These are phyloP conservation scores for Girardia tigrina DNA, from an alignment of 2,888 invertebrate species.

Conservation along the genomic window DNA sequence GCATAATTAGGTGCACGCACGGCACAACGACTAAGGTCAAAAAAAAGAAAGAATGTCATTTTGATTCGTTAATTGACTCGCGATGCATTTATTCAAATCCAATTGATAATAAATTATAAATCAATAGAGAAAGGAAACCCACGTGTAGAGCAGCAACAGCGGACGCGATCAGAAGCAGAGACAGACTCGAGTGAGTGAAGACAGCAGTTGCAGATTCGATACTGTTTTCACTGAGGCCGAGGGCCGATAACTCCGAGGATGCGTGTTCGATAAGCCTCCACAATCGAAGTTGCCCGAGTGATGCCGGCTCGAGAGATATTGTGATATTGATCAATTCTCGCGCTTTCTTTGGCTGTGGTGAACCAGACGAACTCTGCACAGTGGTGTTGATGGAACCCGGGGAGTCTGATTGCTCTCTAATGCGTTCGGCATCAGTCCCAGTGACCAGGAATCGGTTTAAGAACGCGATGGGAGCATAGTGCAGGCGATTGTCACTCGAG, in stretches of 20 bases:
- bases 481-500: not conserved
- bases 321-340: too few species aligned
- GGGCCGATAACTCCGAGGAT: not conserved
- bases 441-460: not conserved
- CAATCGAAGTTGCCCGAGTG: not conserved
- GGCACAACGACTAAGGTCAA: too few species aligned
- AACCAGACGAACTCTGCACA: too few species aligned
- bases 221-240: constrained; percentile 67
- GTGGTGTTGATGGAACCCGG: not conserved
- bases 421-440: not conserved
- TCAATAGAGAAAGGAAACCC: too few species aligned
- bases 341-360: too few species aligned
- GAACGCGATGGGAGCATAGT: not conserved
- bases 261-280: constrained; percentile 2
- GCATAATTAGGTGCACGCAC: too few species aligned
- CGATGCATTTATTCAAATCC: too few species aligned
- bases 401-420: not conserved
- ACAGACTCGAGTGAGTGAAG: constrained; percentile 84
- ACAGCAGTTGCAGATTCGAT: constrained; percentile 88
- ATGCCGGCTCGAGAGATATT: not conserved
- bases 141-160: constrained; percentile 81
- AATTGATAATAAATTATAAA: too few species aligned
- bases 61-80: too few species aligned
- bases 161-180: constrained; percentile 73
- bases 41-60: too few species aligned